Conservation (phyloP, 1,140 invertebrate species). For the Drosophila fuyamai region DNA sequence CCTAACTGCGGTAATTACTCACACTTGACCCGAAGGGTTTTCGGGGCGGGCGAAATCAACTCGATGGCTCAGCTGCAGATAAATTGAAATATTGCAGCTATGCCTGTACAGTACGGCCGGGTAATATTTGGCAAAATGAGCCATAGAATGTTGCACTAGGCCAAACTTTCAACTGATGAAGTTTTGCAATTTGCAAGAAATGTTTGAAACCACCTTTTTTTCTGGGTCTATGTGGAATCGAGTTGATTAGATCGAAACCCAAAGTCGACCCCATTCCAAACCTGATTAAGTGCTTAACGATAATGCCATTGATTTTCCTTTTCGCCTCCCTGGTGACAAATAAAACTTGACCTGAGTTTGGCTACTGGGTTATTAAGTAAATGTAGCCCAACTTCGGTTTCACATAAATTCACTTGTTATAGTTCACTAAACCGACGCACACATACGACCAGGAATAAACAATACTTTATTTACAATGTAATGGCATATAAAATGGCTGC, state of each 20-base stretch:
- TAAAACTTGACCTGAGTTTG: constrained; percentile 55
- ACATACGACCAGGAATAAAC: constrained; percentile 54
- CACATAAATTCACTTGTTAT: constrained; percentile 55
- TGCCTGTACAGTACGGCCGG: neutral
- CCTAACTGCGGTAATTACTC: constrained; percentile 77
- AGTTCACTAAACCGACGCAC: constrained; percentile 34
- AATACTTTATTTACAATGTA: constrained; percentile 82
- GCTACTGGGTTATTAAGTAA: constrained; percentile 67
- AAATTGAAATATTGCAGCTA: constrained; percentile 41
- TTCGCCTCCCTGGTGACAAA: constrained; percentile 20
- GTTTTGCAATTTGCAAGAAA: constrained; percentile 30
- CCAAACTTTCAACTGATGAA: constrained; percentile 27
- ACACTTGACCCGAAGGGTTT: constrained; percentile 68
- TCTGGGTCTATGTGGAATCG: constrained; percentile 14
- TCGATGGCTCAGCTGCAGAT: constrained; percentile 37
- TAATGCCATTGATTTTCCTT: constrained; percentile 18
- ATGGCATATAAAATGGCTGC: constrained; percentile 79
- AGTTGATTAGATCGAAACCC: constrained; percentile 37
- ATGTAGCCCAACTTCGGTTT: constrained; percentile 59
- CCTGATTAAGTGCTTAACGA: constrained; percentile 30
- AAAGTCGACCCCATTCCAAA: constrained; percentile 10
- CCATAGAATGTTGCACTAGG: neutral
- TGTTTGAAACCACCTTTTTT: neutral
- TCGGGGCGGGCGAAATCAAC: constrained; percentile 13
- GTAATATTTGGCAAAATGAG: neutral